Evolutionary conservation across 2,797 vertebrate genomes (phyloP), one percentile per base, ranked within the genome.

Genomic region (Decapterus maruadsi): DNA sequence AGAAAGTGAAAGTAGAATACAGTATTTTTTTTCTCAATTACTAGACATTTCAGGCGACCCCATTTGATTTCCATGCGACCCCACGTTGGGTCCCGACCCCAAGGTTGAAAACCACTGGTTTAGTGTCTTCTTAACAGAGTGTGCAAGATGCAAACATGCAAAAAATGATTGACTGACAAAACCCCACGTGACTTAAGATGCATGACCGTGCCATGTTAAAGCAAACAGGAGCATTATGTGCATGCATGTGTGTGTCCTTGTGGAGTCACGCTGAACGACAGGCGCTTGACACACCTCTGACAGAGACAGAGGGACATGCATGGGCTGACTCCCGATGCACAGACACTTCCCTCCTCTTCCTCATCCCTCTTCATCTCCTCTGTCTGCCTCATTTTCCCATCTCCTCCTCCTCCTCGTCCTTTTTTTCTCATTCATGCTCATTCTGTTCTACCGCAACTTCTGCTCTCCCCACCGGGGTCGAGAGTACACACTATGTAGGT

Each of bases 241-340:
- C 74, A 2, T 34, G 13, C 53, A 38, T 38, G 16, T 26, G 26
- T 26, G 48, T 64, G 45, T 78, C 71, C 61, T 68, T 73, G 82
- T 29, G 29, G 58, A 77, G 77, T 68, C 80, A 79, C 66, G 19
- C 54, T 3, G 45, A 68, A 50, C 61, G 59, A 75, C 71, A 26
- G 12, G 74, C 7, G 20, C n/a, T 68, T 62, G 59, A 65, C 67
- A 84, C 8, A 43, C 26, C 67, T 86, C 54, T 55, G 70, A 78
- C 64, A 38, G 22, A 64, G 83, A 26, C 56, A n/a, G 26, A 26
- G 26, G 65, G 66, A 78, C 77, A 87, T 54, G 50, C 75, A 79
- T 76, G 63, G 74, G 54, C 72, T 68, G 81, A 79, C 62, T 81
- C 71, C 72, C 40, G 72, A 51, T 72, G 42, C 16, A 53, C 58